Evolutionary conservation across 2,797 vertebrate genomes (phyloP).

Genomic region (Hemibagrus guttatus): DNA sequence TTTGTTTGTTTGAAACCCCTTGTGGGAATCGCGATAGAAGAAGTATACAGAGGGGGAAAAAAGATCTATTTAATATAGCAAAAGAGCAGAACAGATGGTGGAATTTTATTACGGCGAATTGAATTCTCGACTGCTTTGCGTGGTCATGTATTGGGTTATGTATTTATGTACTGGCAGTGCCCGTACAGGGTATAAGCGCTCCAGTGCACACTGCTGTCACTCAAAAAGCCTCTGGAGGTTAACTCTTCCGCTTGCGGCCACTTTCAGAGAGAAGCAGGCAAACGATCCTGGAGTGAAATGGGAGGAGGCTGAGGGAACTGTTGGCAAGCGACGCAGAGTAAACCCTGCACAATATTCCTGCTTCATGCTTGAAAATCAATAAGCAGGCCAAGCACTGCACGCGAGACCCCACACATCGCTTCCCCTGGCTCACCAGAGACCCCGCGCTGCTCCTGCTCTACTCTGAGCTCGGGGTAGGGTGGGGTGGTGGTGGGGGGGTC

Average conservation of each 20-base stretch:
- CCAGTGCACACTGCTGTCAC: constrained; percentile 57
- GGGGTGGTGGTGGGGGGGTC: not conserved
- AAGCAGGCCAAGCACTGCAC: constrained; percentile 66
- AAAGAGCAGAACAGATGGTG: constrained; percentile 23
- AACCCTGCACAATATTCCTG: constrained; percentile 68
- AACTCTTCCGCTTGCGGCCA: constrained; percentile 59
- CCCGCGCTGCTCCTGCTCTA: constrained; percentile 36
- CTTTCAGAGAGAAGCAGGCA: constrained; percentile 46
- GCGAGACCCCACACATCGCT: constrained; percentile 73
- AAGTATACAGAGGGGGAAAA: not conserved
- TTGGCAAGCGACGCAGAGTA: constrained; percentile 68
- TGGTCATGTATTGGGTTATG: constrained; percentile 36
- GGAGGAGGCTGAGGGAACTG: constrained; percentile 62
- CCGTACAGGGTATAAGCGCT: constrained; percentile 25
- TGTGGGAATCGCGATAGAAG: not conserved
- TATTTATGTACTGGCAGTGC: constrained; percentile 41
- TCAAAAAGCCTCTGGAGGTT: constrained; percentile 58
- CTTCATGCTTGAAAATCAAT: constrained; percentile 74
- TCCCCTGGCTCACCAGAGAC: constrained; percentile 53
- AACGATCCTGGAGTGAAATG: constrained; percentile 51
- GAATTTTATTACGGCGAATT: constrained; percentile 35
- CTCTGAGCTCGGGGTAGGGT: not conserved
- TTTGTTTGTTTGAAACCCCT: constrained; percentile 27
- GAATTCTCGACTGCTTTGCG: constrained; percentile 41
- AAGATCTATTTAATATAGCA: constrained; percentile 15